Base-by-base conservation (phyloP, 1,140 invertebrate genomes). In the Zeugodacus cucurbitae region DNA sequence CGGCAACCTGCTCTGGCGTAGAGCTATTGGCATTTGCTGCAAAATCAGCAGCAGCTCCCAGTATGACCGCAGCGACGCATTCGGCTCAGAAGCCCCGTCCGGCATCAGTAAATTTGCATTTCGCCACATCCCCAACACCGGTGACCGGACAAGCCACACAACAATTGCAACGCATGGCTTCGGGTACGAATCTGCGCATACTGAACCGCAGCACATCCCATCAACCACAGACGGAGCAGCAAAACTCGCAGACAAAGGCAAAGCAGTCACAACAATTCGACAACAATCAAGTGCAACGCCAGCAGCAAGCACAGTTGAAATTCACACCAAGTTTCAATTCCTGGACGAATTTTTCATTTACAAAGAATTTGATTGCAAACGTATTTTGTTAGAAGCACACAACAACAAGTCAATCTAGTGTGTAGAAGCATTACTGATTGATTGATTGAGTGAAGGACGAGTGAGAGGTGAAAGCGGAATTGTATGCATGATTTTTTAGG, bases 341-440 rank as follows among this genome's bases (percentile, higher is more conserved):
- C 89, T 93, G 92, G 92, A 93, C 90, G 86, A 93, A 93, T 92
- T 93, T 93, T 87, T 91, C 92, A 89, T 93, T 93, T 89, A 93
- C 92, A 86, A 93, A 93, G 90, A 93, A 93, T 90, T 92, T 92
- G 87, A 93, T 93, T 89, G 91, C 92, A 90, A 93, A 93, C 89
- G 92, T 93, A 32, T 93, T 93, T 92, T 93, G 92, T 91, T 93
- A 89, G 78, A 87, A 29, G 44, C 22, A 57, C 34, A 67, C 32
- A n/a, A n/a, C n/a, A n/a, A n/a, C n/a, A 87, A 32, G 54, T 20
- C 34, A 64, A 67, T 44, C 58, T 41, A 54, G 26, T 54, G 20
- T 54, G 41, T 74, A 57, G 32, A 78, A 57, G 32, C 11, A 54
- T 41, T 67, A 1, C 41, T 22, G 62, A 41, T 29, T 87, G 62